Percentiles rank a stretch among this genome's conserved stretches.
Evolutionary conservation across 37 sponge, comb jelly and placozoan genomes (phyloP).

Genomic region (Chondrosia reniformis): DNA sequence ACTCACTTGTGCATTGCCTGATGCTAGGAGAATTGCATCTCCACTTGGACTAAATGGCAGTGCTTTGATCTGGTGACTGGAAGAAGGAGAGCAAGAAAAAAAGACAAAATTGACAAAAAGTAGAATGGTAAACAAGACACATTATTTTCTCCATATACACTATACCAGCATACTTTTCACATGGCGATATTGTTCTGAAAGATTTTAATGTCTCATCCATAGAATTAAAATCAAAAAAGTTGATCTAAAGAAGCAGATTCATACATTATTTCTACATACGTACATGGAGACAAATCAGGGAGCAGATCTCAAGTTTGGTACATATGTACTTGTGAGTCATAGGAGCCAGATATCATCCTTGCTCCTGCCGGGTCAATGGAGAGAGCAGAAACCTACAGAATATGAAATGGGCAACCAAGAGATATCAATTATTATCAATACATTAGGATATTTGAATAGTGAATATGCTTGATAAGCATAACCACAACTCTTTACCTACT

Average conservation of each 20-base stretch:
- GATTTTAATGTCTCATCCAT: slow-evolving; percentile 76
- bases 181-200: slow-evolving; percentile 74
- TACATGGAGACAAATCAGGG: neutral
- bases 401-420: too few relatives aligned
- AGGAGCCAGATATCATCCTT: slow-evolving; percentile 85
- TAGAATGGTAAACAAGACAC: neutral
- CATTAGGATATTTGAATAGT: too few relatives aligned
- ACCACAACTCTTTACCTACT: too few relatives aligned
- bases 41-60: slow-evolving; percentile 86
- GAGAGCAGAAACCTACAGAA: slow-evolving; percentile 77
- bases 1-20: slow-evolving; percentile 91
- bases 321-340: slow-evolving; percentile 67
- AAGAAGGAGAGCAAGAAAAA: neutral
- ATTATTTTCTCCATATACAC: too few relatives aligned
- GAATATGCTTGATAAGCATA: too few relatives aligned
- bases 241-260: slow-evolving; percentile 28
- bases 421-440: too few relatives aligned
- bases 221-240: slow-evolving; percentile 85
- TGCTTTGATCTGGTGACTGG: slow-evolving; percentile 77
- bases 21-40: slow-evolving; percentile 68
- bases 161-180: slow-evolving; percentile 55
- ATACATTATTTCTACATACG: neutral
- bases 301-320: neutral
- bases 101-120: neutral
- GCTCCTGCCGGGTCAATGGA: slow-evolving; percentile 91